Percentiles rank a stretch among this genome's conserved stretches.
phyloP scores from a whole-genome alignment of 2,113 vertebrate genomes.

The Cephalopholis sonnerati region DNA sequence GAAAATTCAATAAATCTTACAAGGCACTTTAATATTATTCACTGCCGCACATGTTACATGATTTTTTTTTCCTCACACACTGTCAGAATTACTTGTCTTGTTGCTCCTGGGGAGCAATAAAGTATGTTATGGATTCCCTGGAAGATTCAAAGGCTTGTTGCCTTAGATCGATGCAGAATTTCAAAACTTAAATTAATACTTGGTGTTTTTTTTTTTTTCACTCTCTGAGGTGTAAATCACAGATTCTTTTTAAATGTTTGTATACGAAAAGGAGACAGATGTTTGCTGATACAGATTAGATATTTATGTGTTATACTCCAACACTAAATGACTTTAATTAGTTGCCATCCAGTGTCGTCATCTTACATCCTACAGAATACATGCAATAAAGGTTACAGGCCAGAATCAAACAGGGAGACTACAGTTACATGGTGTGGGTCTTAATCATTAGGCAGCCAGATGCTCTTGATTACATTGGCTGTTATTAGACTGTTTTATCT shows the following conservation, averaged over 20 bases:
- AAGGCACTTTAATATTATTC: constrained; percentile 4
- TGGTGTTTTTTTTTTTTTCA: constrained; percentile 3
- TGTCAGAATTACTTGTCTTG: constrained; percentile 13
- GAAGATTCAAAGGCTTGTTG: constrained; percentile 9
- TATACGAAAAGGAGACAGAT: not conserved
- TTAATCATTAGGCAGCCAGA: not conserved
- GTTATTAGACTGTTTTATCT: not conserved
- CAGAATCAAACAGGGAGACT: not conserved
- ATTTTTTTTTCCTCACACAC: not conserved
- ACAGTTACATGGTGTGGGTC: too few species aligned
- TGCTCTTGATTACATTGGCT: not conserved
- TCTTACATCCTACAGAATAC: not conserved
- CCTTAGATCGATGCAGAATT: not conserved
- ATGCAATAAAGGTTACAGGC: not conserved
- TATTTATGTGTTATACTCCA: not conserved
- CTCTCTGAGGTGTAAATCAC: not conserved
- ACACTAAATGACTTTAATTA: not conserved
- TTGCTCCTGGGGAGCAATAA: constrained; percentile 10
- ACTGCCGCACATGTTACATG: not conserved
- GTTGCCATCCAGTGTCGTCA: not conserved
- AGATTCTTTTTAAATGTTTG: constrained; percentile 1
- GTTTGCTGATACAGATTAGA: not conserved
- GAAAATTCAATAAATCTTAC: constrained; percentile 44
- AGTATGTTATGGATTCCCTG: not conserved
- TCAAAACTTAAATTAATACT: not conserved